Percentiles rank a stretch among this genome's conserved stretches.
Conservation (phyloP, 2,797 vertebrate genomes). For the Mormyrops attenuatus region DNA sequence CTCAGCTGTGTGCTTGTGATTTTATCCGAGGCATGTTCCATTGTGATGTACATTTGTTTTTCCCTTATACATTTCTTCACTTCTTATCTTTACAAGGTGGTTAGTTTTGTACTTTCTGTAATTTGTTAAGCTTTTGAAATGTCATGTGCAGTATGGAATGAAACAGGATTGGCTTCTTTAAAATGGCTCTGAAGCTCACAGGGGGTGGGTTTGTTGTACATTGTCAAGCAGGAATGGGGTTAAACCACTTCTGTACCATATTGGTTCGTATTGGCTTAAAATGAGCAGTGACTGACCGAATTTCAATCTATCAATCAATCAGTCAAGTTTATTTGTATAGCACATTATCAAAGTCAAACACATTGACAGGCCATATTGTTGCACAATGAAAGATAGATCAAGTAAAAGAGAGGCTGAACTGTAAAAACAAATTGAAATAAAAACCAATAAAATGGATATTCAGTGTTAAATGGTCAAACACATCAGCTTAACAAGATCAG, state of each 20-base stretch:
- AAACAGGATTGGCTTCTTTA: not conserved
- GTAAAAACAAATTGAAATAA: not conserved
- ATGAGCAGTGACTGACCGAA: not conserved
- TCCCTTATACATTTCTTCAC: not conserved
- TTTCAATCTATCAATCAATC: not conserved
- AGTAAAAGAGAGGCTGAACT: not conserved
- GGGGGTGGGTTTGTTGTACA: not conserved
- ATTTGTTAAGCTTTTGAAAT: not conserved
- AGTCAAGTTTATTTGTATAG: not conserved
- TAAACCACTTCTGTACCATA: not conserved
- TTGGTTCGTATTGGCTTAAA: not conserved
- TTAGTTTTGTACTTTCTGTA: not conserved
- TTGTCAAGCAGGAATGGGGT: not conserved
- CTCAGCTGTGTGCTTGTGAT: not conserved
- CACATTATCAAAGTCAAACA: not conserved
- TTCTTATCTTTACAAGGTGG: not conserved
- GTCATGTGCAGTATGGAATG: not conserved
- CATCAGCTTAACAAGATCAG: not conserved
- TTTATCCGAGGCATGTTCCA: not conserved
- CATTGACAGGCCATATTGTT: not conserved
- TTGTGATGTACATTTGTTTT: not conserved
- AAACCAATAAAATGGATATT: not conserved
- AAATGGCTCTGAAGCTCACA: not conserved
- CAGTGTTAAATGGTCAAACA: not conserved
- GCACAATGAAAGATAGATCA: not conserved